Conservation (phyloP, 2,797 vertebrate species). For the Loris lydekkerianus region DNA sequence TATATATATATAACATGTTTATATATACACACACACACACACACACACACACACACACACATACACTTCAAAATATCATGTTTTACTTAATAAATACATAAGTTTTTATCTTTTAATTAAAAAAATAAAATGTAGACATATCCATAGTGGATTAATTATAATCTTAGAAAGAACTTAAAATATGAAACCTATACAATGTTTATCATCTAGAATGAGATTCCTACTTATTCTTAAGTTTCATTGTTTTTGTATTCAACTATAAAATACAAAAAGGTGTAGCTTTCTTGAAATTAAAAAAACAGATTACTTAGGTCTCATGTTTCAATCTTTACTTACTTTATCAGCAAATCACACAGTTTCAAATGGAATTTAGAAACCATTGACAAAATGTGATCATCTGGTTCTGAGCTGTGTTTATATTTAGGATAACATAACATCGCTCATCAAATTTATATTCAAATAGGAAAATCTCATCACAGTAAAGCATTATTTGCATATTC, state of each 20-base stretch:
- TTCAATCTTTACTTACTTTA: conserved; percentile 62
- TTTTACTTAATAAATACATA: background rate
- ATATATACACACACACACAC: too few species aligned
- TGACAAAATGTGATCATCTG: conserved; percentile 82
- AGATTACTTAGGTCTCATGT: background rate
- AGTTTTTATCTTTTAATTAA: background rate
- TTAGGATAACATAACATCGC: conserved; percentile 83
- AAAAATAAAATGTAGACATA: background rate
- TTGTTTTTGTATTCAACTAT: background rate
- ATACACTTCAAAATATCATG: background rate
- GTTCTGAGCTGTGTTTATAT: conserved; percentile 72
- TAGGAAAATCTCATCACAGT: conserved; percentile 78
- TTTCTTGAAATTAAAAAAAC: background rate
- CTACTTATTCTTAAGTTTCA: background rate
- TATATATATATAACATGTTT: too few species aligned
- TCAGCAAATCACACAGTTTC: conserved; percentile 77
- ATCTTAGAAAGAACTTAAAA: conserved; percentile 31
- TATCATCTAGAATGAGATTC: background rate
- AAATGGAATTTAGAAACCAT: conserved; percentile 83
- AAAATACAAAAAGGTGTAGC: background rate
- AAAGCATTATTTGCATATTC: conserved; percentile 78
- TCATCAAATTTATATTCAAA: conserved; percentile 82
- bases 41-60: too few species aligned
- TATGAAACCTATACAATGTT: background rate
- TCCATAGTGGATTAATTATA: background rate